phyloP scores from a whole-genome alignment of 2,113 vertebrate species.

The Bos javanicus region DNA sequence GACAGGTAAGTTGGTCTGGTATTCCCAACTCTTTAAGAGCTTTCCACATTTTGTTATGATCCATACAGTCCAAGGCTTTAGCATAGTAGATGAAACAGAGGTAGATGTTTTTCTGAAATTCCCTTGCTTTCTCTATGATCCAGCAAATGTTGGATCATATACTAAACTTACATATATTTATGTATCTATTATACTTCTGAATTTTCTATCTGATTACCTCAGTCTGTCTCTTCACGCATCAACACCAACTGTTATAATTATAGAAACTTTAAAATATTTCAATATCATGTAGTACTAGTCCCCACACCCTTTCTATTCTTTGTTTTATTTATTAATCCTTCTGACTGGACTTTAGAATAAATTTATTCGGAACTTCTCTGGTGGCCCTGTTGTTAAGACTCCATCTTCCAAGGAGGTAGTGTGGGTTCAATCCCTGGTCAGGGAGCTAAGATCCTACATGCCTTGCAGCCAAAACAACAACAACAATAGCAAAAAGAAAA shows the following conservation, averaged over 20 bases:
- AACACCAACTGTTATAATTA: not conserved
- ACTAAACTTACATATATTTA: not conserved
- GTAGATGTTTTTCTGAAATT: not conserved
- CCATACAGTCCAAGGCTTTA: not conserved
- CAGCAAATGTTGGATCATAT: not conserved
- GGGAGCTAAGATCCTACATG: not conserved
- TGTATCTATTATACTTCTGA: not conserved
- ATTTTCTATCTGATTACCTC: not conserved
- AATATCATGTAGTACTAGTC: not conserved
- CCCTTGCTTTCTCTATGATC: not conserved
- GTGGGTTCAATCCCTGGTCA: not conserved
- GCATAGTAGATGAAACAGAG: not conserved
- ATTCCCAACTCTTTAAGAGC: not conserved
- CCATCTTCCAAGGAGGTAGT: not conserved
- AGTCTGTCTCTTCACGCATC: not conserved
- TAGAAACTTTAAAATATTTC: not conserved
- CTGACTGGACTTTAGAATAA: not conserved
- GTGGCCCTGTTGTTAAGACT: not conserved
- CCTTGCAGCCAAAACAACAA: not conserved
- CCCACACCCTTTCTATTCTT: not conserved
- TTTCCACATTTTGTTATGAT: not conserved
- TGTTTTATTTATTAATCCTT: not conserved
- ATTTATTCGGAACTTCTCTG: not conserved
- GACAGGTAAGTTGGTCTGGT: not conserved
- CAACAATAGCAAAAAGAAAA: not conserved